phyloP scores from a whole-genome alignment of 2,888 invertebrate species.

The Erebia epiphron region DNA sequence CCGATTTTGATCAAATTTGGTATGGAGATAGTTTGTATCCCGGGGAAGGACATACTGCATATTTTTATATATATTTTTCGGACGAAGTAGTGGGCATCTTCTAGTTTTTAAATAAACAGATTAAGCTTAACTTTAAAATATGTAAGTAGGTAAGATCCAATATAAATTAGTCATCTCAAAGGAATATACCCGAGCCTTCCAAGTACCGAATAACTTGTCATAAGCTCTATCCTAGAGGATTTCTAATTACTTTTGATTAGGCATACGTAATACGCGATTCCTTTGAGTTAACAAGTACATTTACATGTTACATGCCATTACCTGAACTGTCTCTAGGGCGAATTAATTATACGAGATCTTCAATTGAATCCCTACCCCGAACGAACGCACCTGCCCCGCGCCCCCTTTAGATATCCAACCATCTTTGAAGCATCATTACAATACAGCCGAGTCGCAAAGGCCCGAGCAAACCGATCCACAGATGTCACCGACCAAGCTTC shows the following conservation, averaged over 20 bases:
- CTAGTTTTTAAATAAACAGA: too few species aligned
- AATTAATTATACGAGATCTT: slow-evolving; percentile 60
- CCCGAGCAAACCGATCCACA: slow-evolving; percentile 53
- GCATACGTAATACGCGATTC: neutral
- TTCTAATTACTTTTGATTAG: neutral
- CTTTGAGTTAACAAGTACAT: neutral
- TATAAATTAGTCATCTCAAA: neutral
- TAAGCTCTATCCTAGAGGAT: neutral
- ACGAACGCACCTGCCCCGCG: slow-evolving; percentile 60
- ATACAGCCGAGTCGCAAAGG: slow-evolving; percentile 49
- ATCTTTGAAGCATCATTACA: slow-evolving; percentile 54
- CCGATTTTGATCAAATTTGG: too few species aligned
- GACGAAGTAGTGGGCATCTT: too few species aligned
- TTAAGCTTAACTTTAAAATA: too few species aligned
- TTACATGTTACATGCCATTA: slow-evolving; percentile 11
- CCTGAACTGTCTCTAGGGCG: slow-evolving; percentile 44
- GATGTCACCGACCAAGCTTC: slow-evolving; percentile 51
- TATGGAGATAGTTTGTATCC: too few species aligned
- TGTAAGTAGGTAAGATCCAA: too few species aligned
- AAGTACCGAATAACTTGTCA: neutral
- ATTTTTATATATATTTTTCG: too few species aligned
- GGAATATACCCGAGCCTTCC: neutral
- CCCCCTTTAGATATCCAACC: slow-evolving; percentile 46
- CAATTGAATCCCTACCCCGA: slow-evolving; percentile 60
- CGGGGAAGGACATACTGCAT: too few species aligned